Evolutionary conservation across 2,113 vertebrate genomes (phyloP), one percentile per base, ranked within the genome.

Genomic region (Podarcis cretensis): DNA sequence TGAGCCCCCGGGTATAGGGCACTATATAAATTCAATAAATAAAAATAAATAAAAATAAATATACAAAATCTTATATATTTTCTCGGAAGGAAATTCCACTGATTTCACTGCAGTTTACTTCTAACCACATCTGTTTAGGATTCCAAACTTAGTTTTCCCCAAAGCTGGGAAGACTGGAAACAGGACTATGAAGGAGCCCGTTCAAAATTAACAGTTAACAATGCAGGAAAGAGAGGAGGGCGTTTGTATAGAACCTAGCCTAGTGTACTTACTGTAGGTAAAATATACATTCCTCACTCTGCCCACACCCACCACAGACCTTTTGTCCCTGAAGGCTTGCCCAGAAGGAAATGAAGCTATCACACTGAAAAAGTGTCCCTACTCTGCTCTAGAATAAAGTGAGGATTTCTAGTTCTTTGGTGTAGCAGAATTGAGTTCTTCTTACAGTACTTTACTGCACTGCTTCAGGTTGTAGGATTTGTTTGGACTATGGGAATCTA

Each of bases 401-500:
- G 79, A 57, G 3, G 3, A 37, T 59, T 57, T 35, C 18, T 30
- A 23, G 25, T 30, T 59, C 30, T 78, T 30, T 32, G 2, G n/a
- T 48, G 13, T 66, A 66, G 37, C 3, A 43, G 66, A 48, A n/a
- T 5, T 69, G 8, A 68, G 27, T 83, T 79, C 78, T 81, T 8
- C 4, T 79, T 14, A 66, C n/a, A 40, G n/a, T 32, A 76, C 27
- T 63, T 48, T 77, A 8, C 25, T 77, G 13, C 18, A 37, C 10
- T n/a, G 18, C 75, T 89, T 81, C n/a, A 66, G 5, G 8, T 9
- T 85, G 74, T 27, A 83, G n/a, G 74, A 73, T 59, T n/a, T 65
- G 1, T 71, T 14, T 69, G 6, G 3, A 68, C 13, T n/a, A 90
- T 93, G 84, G 65, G 57, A 18, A 84, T 87, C 48, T 92, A 90